phyloP scores from a whole-genome alignment of 2,113 vertebrate species.

The Callospermophilus lateralis region DNA sequence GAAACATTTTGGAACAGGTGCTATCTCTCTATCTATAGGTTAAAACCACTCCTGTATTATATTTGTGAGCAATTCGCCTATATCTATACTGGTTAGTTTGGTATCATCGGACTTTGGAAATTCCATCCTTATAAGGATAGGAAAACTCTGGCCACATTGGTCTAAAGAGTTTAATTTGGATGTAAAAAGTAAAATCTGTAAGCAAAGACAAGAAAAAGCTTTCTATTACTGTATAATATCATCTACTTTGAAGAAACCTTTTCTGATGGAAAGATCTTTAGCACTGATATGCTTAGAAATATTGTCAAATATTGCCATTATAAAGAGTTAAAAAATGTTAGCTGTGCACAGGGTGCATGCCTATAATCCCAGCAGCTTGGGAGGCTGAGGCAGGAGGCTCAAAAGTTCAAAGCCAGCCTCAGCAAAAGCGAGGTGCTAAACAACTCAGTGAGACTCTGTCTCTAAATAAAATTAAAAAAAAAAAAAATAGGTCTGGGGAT shows the following conservation, averaged over 20 bases:
- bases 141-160: neutral
- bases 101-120: slow-evolving; percentile 41
- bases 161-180: slow-evolving; percentile 56
- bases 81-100: neutral
- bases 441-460: too few species aligned
- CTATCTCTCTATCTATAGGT: neutral
- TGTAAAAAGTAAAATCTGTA: slow-evolving; percentile 63
- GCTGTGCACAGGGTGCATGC: too few species aligned
- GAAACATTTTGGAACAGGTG: neutral
- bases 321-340: neutral
- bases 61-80: neutral
- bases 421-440: too few species aligned
- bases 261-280: slow-evolving; percentile 41
- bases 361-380: too few species aligned
- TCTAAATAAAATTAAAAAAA: too few species aligned
- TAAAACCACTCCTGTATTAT: neutral
- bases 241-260: neutral
- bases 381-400: too few species aligned
- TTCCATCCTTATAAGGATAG: neutral
- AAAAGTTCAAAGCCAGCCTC: too few species aligned
- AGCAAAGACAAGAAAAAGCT: slow-evolving; percentile 27
- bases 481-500: too few species aligned
- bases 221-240: neutral
- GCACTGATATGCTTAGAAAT: neutral
- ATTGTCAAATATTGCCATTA: neutral